A percentile compares a stretch with the other conserved stretches of the same genome.
These are phyloP conservation scores for Drosophila ironensis DNA, from an alignment of 1,140 invertebrate genomes.

Conservation along the genomic window DNA sequence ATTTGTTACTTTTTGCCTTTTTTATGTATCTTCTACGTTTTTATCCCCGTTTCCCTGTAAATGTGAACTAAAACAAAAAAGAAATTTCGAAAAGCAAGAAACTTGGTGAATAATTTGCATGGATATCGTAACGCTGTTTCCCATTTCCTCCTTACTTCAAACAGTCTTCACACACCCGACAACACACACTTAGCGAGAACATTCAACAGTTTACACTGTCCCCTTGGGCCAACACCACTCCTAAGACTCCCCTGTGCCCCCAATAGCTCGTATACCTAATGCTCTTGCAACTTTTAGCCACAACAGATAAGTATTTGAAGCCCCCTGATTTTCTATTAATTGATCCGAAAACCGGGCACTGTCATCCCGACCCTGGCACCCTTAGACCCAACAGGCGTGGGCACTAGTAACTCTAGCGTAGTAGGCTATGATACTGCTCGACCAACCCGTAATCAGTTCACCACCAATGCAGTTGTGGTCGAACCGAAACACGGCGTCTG, in stretches of 20 bases:
- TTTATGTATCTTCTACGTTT: constrained; percentile 35
- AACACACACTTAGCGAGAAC: constrained; percentile 13
- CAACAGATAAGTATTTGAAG: constrained; percentile 61
- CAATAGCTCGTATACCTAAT: constrained; percentile 25
- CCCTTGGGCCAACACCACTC: background rate
- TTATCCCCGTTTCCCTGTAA: constrained; percentile 46
- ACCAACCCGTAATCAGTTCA: constrained; percentile 29
- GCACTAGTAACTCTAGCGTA: constrained; percentile 27
- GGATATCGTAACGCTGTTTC: constrained; percentile 81
- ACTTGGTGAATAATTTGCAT: constrained; percentile 81
- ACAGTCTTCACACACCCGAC: constrained; percentile 16
- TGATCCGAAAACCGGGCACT: constrained; percentile 11
- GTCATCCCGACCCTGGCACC: constrained; percentile 18
- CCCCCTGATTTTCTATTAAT: constrained; percentile 17
- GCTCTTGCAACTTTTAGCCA: constrained; percentile 55
- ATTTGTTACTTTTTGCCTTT: constrained; percentile 29
- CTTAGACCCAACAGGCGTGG: constrained; percentile 17
- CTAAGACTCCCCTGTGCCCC: background rate
- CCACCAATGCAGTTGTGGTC: constrained; percentile 23
- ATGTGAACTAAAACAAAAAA: constrained; percentile 51
- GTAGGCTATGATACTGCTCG: constrained; percentile 37
- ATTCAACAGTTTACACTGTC: constrained; percentile 32
- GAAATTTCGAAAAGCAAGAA: constrained; percentile 35
- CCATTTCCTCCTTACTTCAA: constrained; percentile 58
- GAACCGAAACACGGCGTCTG: background rate